Evolutionary conservation across 2,888 invertebrate species (phyloP).

Genomic region (Cecidostiba fungosa): DNA sequence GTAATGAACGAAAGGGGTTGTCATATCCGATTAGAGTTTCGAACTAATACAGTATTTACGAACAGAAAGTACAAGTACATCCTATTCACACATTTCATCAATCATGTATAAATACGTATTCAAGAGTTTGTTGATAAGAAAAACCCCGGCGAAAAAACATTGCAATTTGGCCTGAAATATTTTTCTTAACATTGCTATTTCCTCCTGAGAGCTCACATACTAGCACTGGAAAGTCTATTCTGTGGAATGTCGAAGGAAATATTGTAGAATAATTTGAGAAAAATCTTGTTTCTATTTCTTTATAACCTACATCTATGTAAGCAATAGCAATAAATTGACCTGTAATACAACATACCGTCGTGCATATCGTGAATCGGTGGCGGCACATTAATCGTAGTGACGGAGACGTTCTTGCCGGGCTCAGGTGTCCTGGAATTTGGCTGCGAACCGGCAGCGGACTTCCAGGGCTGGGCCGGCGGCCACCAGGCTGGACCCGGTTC

Average conservation of each 20-base stretch:
- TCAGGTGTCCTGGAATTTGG: conserved; percentile 68
- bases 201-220: conserved; percentile 74
- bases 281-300: too few species aligned
- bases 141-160: conserved; percentile 53
- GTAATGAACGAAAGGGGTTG: not conserved
- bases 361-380: conserved; percentile 82
- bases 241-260: conserved; percentile 76
- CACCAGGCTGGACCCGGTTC: conserved; percentile 76
- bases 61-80: too few species aligned
- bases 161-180: conserved; percentile 66
- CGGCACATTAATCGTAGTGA: conserved; percentile 90
- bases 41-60: too few species aligned
- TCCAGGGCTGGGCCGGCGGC: conserved; percentile 67
- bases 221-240: conserved; percentile 67
- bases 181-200: conserved; percentile 71
- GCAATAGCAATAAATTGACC: too few species aligned
- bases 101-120: too few species aligned
- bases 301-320: too few species aligned
- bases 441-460: conserved; percentile 59
- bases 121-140: conserved; percentile 42
- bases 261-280: not conserved
- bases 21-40: not conserved
- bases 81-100: too few species aligned
- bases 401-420: conserved; percentile 85
- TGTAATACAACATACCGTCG: conserved; percentile 81